phyloP scores from a whole-genome alignment of 1,140 invertebrate species.

The Brachionus manjavacas region DNA sequence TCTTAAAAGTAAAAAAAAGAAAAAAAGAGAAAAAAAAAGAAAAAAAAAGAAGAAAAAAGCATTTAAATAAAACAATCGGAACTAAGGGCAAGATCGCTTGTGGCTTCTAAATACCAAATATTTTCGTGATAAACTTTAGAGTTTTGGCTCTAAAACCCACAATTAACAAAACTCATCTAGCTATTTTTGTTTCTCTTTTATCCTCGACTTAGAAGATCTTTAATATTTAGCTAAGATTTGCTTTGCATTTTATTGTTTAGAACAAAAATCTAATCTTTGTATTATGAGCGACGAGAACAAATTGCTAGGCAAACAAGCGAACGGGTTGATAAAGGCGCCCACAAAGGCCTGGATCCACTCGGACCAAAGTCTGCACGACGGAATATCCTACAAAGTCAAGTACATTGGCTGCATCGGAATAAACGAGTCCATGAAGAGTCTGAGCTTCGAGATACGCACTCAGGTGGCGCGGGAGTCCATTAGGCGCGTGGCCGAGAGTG shows the following conservation, averaged over 20 bases:
- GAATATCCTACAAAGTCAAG: slow-evolving; percentile 22
- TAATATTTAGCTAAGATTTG: slow-evolving; percentile 32
- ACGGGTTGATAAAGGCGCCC: background rate
- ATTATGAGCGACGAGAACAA: slow-evolving; percentile 28
- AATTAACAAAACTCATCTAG: background rate
- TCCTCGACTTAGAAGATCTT: background rate
- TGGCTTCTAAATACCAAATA: slow-evolving; percentile 18
- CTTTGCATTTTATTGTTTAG: slow-evolving; percentile 25
- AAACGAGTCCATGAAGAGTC: slow-evolving; percentile 37
- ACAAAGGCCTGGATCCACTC: background rate
- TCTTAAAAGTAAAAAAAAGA: background rate
- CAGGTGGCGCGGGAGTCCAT: slow-evolving; percentile 37
- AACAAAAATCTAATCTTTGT: slow-evolving; percentile 3
- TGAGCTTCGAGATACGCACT: slow-evolving; percentile 34
- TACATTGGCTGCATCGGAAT: slow-evolving; percentile 32
- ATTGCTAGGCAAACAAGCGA: background rate
- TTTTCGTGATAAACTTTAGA: slow-evolving; percentile 39
- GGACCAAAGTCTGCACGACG: slow-evolving; percentile 3
- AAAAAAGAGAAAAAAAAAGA: background rate
- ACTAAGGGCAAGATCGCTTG: background rate
- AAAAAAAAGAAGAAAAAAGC: background rate
- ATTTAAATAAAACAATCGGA: background rate
- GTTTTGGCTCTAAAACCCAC: background rate
- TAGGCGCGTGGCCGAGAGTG: slow-evolving; percentile 20
- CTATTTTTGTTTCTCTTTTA: background rate